Base-by-base conservation (phyloP, 2,113 vertebrate genomes). In the Brachionichthys hirsutus region DNA sequence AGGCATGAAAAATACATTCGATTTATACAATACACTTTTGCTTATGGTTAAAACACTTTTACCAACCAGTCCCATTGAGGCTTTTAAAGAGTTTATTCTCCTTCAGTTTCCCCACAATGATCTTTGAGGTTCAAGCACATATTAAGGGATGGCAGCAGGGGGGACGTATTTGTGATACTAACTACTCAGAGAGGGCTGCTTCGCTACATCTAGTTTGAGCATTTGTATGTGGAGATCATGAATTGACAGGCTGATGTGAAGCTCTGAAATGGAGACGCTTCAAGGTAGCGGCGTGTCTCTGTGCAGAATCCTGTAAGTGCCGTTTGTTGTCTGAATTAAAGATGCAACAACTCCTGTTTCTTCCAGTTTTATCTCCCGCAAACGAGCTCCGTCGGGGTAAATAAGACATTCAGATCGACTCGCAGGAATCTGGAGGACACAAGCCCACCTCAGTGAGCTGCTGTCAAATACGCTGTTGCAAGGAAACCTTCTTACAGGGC, bases 291-390 rank as follows among this genome's bases (percentile, higher is more conserved):
- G 50, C 55, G 63, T 69, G 34, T 79, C 35, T 66, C 13, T 65
- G 64, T 76, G 63, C 80, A 83, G 77, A 85, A 42, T 62, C 55
- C 70, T 64, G 77, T 82, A 83, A 90, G 88, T 87, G 83, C 75
- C 85, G 83, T 85, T 85, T 88, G 85, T 88, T 87, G 88, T 89
- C 71, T 46, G 19, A 57, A 87, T 89, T 76, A 87, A 91, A 89
- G 85, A 90, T 91, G 82, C 73, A 87, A 38, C 61, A 74, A 47
- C 51, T 62, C 67, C 46, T 35, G 60, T 73, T 66, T 24, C 13
- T 50, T 41, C 62, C 45, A 13, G 54, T 75, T 83, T 71, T 63
- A 40, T 48, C 45, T 73, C 53, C 67, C 70, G 80, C 75, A 88
- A 87, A 86, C 84, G 78, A 87, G 77, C 62, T 53, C 18, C 15